Conservation (phyloP, 1,140 invertebrate genomes). For the Cydia pomonella region DNA sequence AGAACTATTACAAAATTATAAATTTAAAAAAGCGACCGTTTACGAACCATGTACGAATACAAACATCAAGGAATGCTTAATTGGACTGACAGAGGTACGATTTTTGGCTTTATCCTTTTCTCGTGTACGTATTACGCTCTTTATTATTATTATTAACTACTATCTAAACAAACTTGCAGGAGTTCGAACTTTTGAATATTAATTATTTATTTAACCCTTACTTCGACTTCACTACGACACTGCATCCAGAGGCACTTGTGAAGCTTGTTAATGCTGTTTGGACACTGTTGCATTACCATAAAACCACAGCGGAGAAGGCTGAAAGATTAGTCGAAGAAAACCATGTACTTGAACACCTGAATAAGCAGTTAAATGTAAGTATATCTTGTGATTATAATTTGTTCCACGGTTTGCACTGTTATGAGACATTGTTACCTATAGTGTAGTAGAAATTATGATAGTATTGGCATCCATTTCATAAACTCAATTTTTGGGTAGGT, state of each 20-base stretch:
- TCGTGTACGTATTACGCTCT: not conserved
- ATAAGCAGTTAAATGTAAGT: constrained; percentile 66
- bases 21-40: constrained; percentile 61
- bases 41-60: constrained; percentile 67
- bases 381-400: constrained; percentile 35
- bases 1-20: constrained; percentile 69
- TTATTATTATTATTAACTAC: constrained; percentile 30
- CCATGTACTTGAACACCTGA: constrained; percentile 64
- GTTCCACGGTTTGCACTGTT: not conserved
- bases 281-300: constrained; percentile 62
- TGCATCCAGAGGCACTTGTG: constrained; percentile 58
- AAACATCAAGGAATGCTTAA: constrained; percentile 69
- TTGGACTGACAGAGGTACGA: constrained; percentile 63
- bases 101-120: constrained; percentile 34
- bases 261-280: constrained; percentile 65
- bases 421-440: too few species aligned
- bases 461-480: too few species aligned
- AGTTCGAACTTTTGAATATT: constrained; percentile 64
- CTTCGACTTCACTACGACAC: constrained; percentile 55
- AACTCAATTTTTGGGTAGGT: too few species aligned
- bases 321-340: constrained; percentile 59
- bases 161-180: constrained; percentile 51
- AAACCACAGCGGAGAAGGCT: constrained; percentile 57
- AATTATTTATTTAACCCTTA: constrained; percentile 69
- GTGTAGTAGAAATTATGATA: too few species aligned